Base-by-base conservation (phyloP, 2,888 invertebrate species). In the Germaria angustata region DNA sequence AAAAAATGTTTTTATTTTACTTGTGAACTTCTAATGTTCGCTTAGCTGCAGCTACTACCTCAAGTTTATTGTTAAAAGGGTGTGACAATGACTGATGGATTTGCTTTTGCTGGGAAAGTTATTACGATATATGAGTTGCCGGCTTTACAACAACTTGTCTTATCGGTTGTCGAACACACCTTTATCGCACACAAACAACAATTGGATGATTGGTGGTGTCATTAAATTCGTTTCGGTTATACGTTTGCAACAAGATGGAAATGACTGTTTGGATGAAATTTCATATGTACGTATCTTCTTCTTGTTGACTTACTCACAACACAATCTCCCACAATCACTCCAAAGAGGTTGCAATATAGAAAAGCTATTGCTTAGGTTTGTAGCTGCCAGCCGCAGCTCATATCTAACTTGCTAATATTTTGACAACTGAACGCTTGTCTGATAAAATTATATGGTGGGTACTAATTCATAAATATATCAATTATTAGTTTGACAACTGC, bases 21-120 rank as follows among this genome's bases (percentile, higher is more conserved):
- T n/a, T n/a, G n/a, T n/a, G n/a, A n/a, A n/a, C n/a, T n/a, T n/a
- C 13, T 51, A 66, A 66, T 41, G 32, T 69, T 69, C 55, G 36
- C 39, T 73, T 15, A 63, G 57, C 49, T 80, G 69, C 55, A 63
- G 53, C 71, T 44, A 66, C 53, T 55, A 69, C 20, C 75, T 63
- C 63, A 53, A 55, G 46, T 44, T 65, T 49, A 44, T 75, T 84
- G 82, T 84, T 81, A 76, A 84, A 87, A 86, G 85, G 86, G 86
- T 87, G 86, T 89, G 90, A 90, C 90, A 90, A 87, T 90, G 90
- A 90, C 88, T 89, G 90, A 90, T 90, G 88, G 87, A 89, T 87
- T 81, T 85, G 83, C 85, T 20, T 61, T 73, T n/a, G 36, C 36
- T 61, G 61, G 28, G 41, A 46, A 69, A 75, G 55, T 44, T 75